These are phyloP conservation scores for Spicauda simplicius DNA, from an alignment of 2,888 invertebrate species.

Conservation along the genomic window DNA sequence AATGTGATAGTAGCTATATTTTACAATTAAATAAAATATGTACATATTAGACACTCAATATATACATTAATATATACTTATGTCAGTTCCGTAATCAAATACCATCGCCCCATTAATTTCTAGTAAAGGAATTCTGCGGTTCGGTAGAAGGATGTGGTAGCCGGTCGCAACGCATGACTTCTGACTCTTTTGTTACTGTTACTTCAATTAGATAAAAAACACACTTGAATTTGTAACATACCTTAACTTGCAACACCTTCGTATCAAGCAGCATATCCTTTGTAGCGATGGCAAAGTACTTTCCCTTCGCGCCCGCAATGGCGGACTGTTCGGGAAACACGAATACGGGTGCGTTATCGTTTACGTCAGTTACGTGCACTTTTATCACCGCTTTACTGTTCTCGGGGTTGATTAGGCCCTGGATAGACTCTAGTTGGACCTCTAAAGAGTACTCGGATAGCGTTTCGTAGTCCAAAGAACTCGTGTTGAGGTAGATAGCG, in stretches of 20 bases:
- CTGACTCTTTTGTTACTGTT: no score
- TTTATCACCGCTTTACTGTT: constrained; percentile 89
- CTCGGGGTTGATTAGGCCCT: constrained; percentile 92
- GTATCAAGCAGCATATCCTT: constrained; percentile 90
- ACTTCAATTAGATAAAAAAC: no score
- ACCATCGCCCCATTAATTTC: no score
- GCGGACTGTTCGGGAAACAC: constrained; percentile 86
- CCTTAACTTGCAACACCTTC: constrained; percentile 91
- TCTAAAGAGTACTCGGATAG: constrained; percentile 89
- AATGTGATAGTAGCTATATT: no score
- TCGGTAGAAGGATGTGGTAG: no score
- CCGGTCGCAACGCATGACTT: no score
- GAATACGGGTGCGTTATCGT: constrained; percentile 95
- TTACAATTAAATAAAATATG: no score
- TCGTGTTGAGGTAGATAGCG: constrained; percentile 89
- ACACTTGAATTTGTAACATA: constrained; percentile 58
- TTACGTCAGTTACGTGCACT: constrained; percentile 93
- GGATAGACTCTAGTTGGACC: constrained; percentile 91
- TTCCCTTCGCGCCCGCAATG: constrained; percentile 85
- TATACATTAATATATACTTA: no score
- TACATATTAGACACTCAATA: no score
- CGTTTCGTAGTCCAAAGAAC: constrained; percentile 91
- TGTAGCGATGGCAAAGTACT: constrained; percentile 92
- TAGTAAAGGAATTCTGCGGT: no score
- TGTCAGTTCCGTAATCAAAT: no score